Evolutionary conservation across 1,140 invertebrate genomes (phyloP).

Genomic region (Orius insidiosus): DNA sequence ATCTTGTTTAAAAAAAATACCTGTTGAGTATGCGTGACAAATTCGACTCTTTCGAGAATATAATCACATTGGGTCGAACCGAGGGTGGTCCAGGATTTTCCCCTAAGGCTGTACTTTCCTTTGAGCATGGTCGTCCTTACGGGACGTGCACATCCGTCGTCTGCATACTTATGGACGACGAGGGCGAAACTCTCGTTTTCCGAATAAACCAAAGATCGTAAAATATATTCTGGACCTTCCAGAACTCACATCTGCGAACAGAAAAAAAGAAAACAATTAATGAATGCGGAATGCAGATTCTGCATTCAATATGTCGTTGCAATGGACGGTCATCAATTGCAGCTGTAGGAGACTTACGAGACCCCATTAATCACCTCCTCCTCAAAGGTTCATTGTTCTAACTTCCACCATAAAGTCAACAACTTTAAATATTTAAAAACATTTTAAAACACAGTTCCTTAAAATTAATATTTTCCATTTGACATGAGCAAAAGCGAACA

Average conservation of each 20-base stretch:
- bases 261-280: background rate
- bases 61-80: constrained; percentile 36
- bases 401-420: too few species aligned
- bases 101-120: constrained; percentile 30
- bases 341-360: too few species aligned
- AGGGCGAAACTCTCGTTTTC: constrained; percentile 35
- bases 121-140: constrained; percentile 34
- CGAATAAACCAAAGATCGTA: constrained; percentile 41
- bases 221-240: constrained; percentile 41
- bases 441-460: too few species aligned
- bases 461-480: too few species aligned
- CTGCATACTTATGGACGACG: constrained; percentile 39
- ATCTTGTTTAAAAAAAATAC: too few species aligned
- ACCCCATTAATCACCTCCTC: too few species aligned
- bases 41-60: constrained; percentile 32
- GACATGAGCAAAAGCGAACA: too few species aligned
- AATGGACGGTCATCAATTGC: too few species aligned
- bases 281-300: too few species aligned
- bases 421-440: too few species aligned
- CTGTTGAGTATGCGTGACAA: constrained; percentile 34
- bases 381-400: too few species aligned
- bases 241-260: constrained; percentile 37
- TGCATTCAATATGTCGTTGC: too few species aligned
- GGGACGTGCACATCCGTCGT: constrained; percentile 41
- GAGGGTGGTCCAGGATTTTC: constrained; percentile 30